Evolutionary conservation across 2,797 vertebrate genomes (phyloP).

Genomic region (Caiman crocodilus): DNA sequence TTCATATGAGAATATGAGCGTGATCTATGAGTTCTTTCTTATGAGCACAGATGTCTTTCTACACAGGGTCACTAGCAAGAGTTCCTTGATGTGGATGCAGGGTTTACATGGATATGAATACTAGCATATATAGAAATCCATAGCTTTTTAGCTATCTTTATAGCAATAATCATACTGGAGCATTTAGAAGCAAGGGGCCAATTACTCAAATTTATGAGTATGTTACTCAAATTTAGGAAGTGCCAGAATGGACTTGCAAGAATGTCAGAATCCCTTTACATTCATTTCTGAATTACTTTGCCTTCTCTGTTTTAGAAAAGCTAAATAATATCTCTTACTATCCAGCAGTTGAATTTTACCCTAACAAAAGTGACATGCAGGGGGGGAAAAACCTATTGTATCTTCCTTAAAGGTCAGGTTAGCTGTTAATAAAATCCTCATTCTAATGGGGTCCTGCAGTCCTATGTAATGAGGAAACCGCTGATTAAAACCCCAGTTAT

Average conservation of each 20-base stretch:
- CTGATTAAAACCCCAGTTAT: rapidly evolving
- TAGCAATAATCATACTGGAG: rapidly evolving
- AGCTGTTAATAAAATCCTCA: background rate
- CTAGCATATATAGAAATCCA: rapidly evolving
- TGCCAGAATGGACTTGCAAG: background rate
- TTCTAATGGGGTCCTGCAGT: rapidly evolving
- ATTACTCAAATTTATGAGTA: background rate
- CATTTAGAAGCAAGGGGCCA: background rate
- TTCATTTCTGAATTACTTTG: background rate
- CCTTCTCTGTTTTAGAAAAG: background rate
- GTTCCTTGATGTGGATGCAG: background rate
- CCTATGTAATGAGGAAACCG: background rate
- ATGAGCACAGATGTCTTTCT: rapidly evolving
- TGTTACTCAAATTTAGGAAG: background rate
- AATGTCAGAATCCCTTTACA: background rate
- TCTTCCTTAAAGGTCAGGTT: background rate
- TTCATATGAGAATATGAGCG: background rate
- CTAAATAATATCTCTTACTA: background rate
- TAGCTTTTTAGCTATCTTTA: background rate
- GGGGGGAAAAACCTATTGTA: background rate
- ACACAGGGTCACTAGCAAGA: background rate
- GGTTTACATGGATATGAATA: background rate
- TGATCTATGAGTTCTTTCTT: rapidly evolving
- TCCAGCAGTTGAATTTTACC: background rate
- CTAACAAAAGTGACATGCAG: background rate